Base-by-base conservation (phyloP, 2,797 vertebrate genomes). In the Sitta carolinensis region DNA sequence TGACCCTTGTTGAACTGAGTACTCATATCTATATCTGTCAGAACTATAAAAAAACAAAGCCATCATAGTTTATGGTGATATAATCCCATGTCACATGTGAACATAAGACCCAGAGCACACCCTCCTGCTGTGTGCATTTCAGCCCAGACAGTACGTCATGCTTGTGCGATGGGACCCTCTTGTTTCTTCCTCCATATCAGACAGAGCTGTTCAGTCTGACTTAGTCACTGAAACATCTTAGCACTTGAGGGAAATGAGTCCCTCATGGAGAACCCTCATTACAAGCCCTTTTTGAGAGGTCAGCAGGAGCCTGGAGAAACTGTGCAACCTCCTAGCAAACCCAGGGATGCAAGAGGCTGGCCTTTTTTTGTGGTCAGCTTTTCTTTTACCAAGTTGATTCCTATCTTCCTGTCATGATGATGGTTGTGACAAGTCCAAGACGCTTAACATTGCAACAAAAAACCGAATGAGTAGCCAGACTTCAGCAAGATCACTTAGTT, bases 91-190 rank as follows among this genome's bases (percentile, higher is more conserved):
- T 76, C 81, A 58, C 9, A 21, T 52, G 51, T 26, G 63, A 89
- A 48, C 26, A 8, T 36, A 52, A 64, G 66, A 58, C 55, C 79
- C 27, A 2, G 15, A 55, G 43, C 54, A 72, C 0, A 0, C 73
- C 42, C 50, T 92, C 34, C 42, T 47, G 38, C 47, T 89, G 57
- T 26, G 45, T 50, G 47, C 30, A 2, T 58, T 73, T 73, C 57
- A 76, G 62, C 58, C n/a, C 11, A 13, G 34, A 81, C 29, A 5
- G 20, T n/a, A 8, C 1, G 13, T 59, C 58, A 30, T 3, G 19
- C 34, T 17, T 0, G 0, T 4, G 9, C 3, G 3, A 4, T 4
- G 15, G 66, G 26, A 58, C 43, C 22, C 16, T 51, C 66, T n/a
- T 38, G 30, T 40, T 81, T 54, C 84, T 66, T 19, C 54, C 20